These are phyloP conservation scores for Melanotaenia pygmaea DNA, from an alignment of 2,797 vertebrate genomes.

Conservation along the genomic window DNA sequence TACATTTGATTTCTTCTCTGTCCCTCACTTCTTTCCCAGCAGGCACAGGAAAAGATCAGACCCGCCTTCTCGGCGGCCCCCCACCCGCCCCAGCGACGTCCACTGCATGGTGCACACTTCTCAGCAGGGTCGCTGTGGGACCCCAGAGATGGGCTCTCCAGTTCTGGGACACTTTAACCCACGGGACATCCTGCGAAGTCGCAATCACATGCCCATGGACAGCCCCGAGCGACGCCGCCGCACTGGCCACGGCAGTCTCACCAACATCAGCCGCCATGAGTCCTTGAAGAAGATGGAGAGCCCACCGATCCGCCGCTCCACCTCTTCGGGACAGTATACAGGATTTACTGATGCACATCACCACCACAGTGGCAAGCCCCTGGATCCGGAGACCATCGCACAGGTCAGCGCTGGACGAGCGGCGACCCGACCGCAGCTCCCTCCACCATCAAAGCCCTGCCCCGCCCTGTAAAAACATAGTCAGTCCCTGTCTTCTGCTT, in stretches of 20 bases:
- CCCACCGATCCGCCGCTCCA: constrained; percentile 95
- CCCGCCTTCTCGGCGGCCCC: constrained; percentile 88
- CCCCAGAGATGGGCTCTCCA: constrained; percentile 89
- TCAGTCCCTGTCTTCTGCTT: constrained; percentile 80
- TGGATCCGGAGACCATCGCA: constrained; percentile 98
- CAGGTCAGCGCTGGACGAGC: constrained; percentile 90
- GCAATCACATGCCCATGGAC: constrained; percentile 85
- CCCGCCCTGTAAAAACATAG: constrained; percentile 82
- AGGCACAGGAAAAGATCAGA: constrained; percentile 94
- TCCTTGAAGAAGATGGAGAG: constrained; percentile 96
- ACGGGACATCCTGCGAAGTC: constrained; percentile 89
- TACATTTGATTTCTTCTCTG: constrained; percentile 3
- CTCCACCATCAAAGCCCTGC: constrained; percentile 83
- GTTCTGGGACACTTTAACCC: constrained; percentile 89
- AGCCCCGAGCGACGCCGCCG: constrained; percentile 92
- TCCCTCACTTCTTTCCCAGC: constrained; percentile 27
- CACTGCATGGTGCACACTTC: constrained; percentile 91
- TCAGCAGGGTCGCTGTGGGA: constrained; percentile 83
- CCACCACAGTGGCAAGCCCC: constrained; percentile 88
- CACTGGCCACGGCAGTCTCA: constrained; percentile 91
- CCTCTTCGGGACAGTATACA: constrained; percentile 95
- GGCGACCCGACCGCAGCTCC: constrained; percentile 77
- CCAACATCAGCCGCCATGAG: constrained; percentile 94
- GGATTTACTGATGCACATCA: constrained; percentile 87
- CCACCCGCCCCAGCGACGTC: constrained; percentile 88